These are phyloP conservation scores for Acleris holmiana DNA, from an alignment of 2,888 invertebrate species.

Conservation along the genomic window DNA sequence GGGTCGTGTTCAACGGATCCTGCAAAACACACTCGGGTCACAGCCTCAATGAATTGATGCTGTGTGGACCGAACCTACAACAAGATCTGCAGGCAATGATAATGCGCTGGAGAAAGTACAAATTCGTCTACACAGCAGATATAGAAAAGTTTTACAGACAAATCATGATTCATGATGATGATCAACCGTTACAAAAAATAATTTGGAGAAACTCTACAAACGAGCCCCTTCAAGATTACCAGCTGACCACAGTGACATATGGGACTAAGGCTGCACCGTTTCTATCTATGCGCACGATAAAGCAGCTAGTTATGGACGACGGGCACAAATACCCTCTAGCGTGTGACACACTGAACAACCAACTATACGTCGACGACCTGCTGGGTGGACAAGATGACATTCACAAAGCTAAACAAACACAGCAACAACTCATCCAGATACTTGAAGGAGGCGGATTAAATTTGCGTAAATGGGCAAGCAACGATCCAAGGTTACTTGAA, in stretches of 20 bases:
- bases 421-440: constrained; percentile 18
- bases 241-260: constrained; percentile 3
- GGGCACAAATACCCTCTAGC: constrained; percentile 27
- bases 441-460: constrained; percentile 28
- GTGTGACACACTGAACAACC: neutral
- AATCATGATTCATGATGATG: constrained; percentile 30
- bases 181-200: constrained; percentile 39
- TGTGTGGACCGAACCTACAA: constrained; percentile 34
- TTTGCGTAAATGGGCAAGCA: constrained; percentile 36
- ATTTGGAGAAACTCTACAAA: constrained; percentile 29
- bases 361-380: constrained; percentile 37
- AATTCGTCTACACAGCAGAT: constrained; percentile 39
- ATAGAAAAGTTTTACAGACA: constrained; percentile 40
- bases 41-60: constrained; percentile 18
- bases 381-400: constrained; percentile 11
- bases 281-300: constrained; percentile 37
- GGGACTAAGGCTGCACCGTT: neutral
- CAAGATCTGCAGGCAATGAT: constrained; percentile 38
- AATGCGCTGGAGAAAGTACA: constrained; percentile 38
- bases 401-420: neutral
- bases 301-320: constrained; percentile 39
- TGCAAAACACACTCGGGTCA: constrained; percentile 2
- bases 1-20: constrained; percentile 28
- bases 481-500: neutral
- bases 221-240: constrained; percentile 34